Percentiles rank a stretch among this genome's conserved stretches.
phyloP scores from a whole-genome alignment of 1,140 invertebrate species.

The Drosophila eugracilis region DNA sequence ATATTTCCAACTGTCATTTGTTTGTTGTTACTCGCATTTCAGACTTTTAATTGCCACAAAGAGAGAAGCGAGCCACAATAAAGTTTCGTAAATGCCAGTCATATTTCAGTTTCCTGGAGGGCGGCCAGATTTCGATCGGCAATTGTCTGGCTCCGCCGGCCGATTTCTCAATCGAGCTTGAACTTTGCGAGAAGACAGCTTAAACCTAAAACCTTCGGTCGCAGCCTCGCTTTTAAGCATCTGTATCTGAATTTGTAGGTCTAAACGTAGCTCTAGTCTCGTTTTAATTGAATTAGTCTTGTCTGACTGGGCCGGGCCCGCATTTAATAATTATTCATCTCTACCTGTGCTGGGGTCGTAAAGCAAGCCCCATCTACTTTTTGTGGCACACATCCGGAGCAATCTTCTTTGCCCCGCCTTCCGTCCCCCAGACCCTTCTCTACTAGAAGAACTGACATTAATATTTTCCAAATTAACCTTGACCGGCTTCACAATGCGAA shows the following conservation, averaged over 20 bases:
- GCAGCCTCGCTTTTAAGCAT: slow-evolving; percentile 16
- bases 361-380: slow-evolving; percentile 50
- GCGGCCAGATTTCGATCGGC: slow-evolving; percentile 54
- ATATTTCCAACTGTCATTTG: slow-evolving; percentile 74
- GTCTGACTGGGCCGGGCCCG: slow-evolving; percentile 34
- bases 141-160: slow-evolving; percentile 42
- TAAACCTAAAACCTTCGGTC: slow-evolving; percentile 47
- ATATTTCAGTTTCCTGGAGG: slow-evolving; percentile 73
- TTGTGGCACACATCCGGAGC: slow-evolving; percentile 76
- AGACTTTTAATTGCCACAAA: slow-evolving; percentile 72
- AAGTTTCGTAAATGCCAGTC: slow-evolving; percentile 78
- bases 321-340: slow-evolving; percentile 45
- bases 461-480: slow-evolving; percentile 78
- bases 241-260: slow-evolving; percentile 8
- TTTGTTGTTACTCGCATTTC: slow-evolving; percentile 78
- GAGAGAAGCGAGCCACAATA: slow-evolving; percentile 55
- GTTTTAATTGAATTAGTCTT: slow-evolving; percentile 64
- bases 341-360: slow-evolving; percentile 42
- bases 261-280: slow-evolving; percentile 33
- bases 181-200: slow-evolving; percentile 40
- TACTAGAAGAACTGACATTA: slow-evolving; percentile 39
- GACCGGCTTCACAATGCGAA: slow-evolving; percentile 76
- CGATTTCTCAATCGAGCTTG: slow-evolving; percentile 65
- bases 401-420: slow-evolving; percentile 58
- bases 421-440: not conserved